Base-by-base conservation (phyloP, 2,888 invertebrate species). In the Stenchaetothrips biformis region DNA sequence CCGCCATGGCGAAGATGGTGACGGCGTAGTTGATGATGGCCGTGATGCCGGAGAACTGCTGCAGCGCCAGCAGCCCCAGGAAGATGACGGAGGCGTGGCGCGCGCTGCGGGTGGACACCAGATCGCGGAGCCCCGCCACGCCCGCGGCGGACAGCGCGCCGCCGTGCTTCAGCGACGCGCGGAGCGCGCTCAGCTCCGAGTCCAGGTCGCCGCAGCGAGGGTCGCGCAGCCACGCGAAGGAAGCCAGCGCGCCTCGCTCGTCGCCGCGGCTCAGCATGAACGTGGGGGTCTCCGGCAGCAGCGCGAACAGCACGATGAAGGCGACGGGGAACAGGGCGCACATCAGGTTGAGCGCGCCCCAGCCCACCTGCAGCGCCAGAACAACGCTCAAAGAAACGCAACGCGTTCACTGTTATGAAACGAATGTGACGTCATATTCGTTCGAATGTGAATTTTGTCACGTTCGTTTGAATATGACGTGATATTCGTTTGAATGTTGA, bases 271-370 rank as follows among this genome's bases (percentile, higher is more conserved):
- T 88, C 59, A 89, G 85, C 16, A 89, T 85, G 80, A 86, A 89
- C 0, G 89, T 87, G 0, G 92, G 92, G 0, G 91, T 89, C 83
- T 92, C 92, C 0, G 91, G 91, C 87, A 91, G 78, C 18, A 89
- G 83, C 79, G 89, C 89, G 0, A 89, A 84, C 85, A 88, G 87
- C 7, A 91, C 87, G 67, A 90, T 85, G 0, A 87, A 84, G 0
- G 91, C 48, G 85, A 85, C 1, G 89, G 81, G 80, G 86, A 82
- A 82, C 86, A 90, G 48, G 67, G 21, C 67, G 21, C 67, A 67
- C 67, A 67, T n/a, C n/a, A 67, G 21, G 21, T n/a, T 25, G n/a
- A 67, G 21, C 67, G 21, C 67, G 67, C 67, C 21, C 67, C 67
- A 67, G 67, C 67, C 21, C 21, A 67, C 67, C 67, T n/a, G n/a